Evolutionary conservation across 2,888 invertebrate species (phyloP).

Genomic region (Aplocera efformata): DNA sequence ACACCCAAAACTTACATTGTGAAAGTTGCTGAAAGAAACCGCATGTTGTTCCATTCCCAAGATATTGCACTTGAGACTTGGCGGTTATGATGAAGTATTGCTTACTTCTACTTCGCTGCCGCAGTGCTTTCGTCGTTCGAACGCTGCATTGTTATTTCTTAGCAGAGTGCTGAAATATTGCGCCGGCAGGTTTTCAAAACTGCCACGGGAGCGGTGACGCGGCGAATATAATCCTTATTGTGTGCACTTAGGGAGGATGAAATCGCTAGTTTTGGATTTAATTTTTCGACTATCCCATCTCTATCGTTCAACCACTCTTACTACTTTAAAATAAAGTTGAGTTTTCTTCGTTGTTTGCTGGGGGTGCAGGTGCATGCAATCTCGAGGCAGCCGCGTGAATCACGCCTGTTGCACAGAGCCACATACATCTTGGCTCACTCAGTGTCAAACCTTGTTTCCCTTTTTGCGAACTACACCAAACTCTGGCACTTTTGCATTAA

Average conservation of each 20-base stretch:
- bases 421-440: conserved; percentile 69
- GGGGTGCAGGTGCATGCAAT: conserved; percentile 63
- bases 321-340: conserved; percentile 26
- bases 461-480: conserved; percentile 38
- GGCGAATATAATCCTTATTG: conserved; percentile 32
- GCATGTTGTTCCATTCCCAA: conserved; percentile 28
- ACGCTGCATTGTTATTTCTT: conserved; percentile 72
- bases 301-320: conserved; percentile 31
- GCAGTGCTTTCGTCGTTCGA: conserved; percentile 59
- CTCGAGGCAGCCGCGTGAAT: conserved; percentile 59
- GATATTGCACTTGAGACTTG: conserved; percentile 32
- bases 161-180: conserved; percentile 71
- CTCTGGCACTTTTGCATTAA: conserved; percentile 13
- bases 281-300: conserved; percentile 39
- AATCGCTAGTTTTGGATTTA: conserved; percentile 49
- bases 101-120: conserved; percentile 55
- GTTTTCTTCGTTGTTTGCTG: conserved; percentile 27
- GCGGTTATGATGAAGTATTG: conserved; percentile 61
- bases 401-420: conserved; percentile 63
- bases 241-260: conserved; percentile 38
- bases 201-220: conserved; percentile 25
- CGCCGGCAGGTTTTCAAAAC: conserved; percentile 50
- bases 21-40: conserved; percentile 12
- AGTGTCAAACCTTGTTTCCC: conserved; percentile 57
- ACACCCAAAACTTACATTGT: not conserved